Evolutionary conservation across 2,888 invertebrate species (phyloP).

Genomic region (Thalpophila matura): DNA sequence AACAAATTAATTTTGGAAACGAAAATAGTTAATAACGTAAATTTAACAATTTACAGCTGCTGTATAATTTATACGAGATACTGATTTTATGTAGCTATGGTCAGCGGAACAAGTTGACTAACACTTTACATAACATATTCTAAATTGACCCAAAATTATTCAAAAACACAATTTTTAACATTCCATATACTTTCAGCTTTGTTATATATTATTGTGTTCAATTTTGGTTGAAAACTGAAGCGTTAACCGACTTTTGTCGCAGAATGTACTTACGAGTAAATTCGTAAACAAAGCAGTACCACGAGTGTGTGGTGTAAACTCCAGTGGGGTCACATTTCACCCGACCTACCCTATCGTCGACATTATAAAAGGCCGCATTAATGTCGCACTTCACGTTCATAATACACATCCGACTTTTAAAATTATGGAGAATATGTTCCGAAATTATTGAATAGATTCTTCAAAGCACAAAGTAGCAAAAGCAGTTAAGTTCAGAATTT

Average conservation of each 20-base stretch:
- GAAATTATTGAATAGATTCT: constrained; percentile 47
- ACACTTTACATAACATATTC: too few relatives aligned
- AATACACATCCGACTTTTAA: constrained; percentile 38
- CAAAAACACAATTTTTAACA: too few relatives aligned
- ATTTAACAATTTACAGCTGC: constrained; percentile 1
- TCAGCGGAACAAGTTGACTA: background rate
- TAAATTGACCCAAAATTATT: too few relatives aligned
- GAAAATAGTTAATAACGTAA: background rate
- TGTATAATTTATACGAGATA: background rate
- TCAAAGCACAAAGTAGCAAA: constrained; percentile 1
- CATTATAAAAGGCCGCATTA: constrained; percentile 39
- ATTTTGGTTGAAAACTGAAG: too few relatives aligned
- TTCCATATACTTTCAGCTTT: too few relatives aligned
- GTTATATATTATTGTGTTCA: too few relatives aligned
- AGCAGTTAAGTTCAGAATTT: constrained; percentile 29
- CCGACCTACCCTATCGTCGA: constrained; percentile 24
- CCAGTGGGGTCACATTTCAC: constrained; percentile 38
- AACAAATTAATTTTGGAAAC: background rate
- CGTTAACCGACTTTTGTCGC: too few relatives aligned
- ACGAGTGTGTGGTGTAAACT: constrained; percentile 21
- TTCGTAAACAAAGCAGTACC: constrained; percentile 7
- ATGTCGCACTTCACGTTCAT: constrained; percentile 37
- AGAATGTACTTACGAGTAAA: background rate
- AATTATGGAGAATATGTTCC: constrained; percentile 37
- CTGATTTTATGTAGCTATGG: background rate